Evolutionary conservation across 2,113 vertebrate species (phyloP).

Genomic region (Cisticola juncidis): DNA sequence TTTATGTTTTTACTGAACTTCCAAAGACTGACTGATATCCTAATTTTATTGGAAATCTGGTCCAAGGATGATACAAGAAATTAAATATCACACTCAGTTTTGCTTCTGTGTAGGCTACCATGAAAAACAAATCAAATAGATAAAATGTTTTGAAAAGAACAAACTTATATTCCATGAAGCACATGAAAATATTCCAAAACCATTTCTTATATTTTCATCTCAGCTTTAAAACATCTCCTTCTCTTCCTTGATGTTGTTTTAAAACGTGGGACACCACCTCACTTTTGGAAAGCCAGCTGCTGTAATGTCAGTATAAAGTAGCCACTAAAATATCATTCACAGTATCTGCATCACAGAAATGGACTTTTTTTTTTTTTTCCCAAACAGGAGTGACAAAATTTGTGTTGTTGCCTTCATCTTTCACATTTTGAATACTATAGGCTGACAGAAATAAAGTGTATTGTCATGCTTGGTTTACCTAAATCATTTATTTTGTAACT

Average conservation of each 20-base stretch:
- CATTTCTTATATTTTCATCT: conserved; percentile 35
- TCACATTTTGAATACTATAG: conserved; percentile 17
- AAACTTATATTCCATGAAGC: conserved; percentile 42
- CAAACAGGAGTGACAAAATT: neutral
- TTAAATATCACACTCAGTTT: conserved; percentile 31
- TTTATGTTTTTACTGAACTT: conserved; percentile 33
- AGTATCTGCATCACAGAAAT: conserved; percentile 11
- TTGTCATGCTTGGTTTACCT: conserved; percentile 58
- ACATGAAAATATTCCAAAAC: conserved; percentile 22
- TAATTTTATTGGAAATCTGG: conserved; percentile 47
- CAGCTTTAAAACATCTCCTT: conserved; percentile 23
- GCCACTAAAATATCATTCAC: conserved; percentile 20
- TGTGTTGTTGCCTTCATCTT: neutral
- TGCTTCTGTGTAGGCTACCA: neutral
- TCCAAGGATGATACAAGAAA: conserved; percentile 48
- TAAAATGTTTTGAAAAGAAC: neutral
- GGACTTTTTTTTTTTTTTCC: neutral
- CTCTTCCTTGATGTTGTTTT: neutral
- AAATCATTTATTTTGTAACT: conserved; percentile 66
- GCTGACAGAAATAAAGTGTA: conserved; percentile 58
- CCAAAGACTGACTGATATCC: conserved; percentile 25
- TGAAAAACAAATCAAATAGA: conserved; percentile 1
- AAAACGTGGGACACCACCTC: neutral
- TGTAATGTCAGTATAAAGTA: conserved; percentile 4
- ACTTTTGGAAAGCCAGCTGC: conserved; percentile 50